Base-by-base conservation (phyloP, 1,140 invertebrate species). In the Elysia chlorotica region DNA sequence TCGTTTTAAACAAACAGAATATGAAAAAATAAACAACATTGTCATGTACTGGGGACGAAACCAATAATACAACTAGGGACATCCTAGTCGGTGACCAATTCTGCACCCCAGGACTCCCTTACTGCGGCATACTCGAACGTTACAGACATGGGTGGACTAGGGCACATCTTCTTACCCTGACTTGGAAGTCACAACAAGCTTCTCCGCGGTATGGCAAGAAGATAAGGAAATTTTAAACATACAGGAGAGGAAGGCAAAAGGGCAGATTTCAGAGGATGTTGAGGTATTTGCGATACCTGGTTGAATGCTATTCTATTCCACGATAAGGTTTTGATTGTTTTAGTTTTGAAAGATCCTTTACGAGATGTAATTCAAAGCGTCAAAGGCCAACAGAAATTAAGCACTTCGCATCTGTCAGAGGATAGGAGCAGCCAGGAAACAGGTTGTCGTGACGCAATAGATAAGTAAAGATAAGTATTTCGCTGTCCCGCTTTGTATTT, bases 331-430 rank as follows among this genome's bases (percentile, higher is more conserved):
- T 28, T 38, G 1, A 41, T 23, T 10, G 10, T 3, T 38, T 4
- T 38, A 1, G 21, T 65, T 10, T 36, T 30, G 14, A 38, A 36
- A 17, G 19, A 31, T n/a, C 30, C 30, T n/a, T n/a, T 2, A 23
- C 48, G 25, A 30, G 14, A 3, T 38, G n/a, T 28, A 2, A 30
- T 10, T 19, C 30, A 4, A 2, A 41, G 23, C 37, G 36, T 70
- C 25, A n/a, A 35, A 70, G 67, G 67, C 67, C 67, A 70, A 70
- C 67, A 70, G 67, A 70, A 59, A 59, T 35, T 70, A 23, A 35
- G 30, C 53, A 48, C 54, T 70, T 37, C 38, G 67, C 67, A 23
- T 2, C n/a, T 23, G 4, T 70, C 65, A 54, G 63, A 65, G 63
- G 36, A n/a, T 6, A 21, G 17, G 21, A 41, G 37, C n/a, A 41